Conservation (phyloP, 2,888 invertebrate species). For the Nudaria mundana region DNA sequence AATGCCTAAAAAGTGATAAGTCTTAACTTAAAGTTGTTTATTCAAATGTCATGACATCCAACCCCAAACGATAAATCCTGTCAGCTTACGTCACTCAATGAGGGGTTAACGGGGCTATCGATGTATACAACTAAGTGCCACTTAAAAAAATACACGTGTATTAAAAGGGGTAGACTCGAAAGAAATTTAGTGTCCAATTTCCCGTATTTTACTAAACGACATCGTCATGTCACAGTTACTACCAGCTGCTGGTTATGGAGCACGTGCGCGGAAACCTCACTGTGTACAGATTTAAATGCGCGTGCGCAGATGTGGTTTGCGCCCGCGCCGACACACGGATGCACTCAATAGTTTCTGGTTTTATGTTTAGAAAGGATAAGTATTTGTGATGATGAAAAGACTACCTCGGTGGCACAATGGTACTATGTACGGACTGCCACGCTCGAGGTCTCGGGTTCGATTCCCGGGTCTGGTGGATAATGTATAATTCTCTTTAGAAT, state of each 20-base stretch:
- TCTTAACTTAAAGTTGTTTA: not conserved
- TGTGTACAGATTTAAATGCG: conserved; percentile 7
- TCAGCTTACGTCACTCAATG: conserved; percentile 3
- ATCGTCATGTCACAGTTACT: not conserved
- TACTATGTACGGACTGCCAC: too few relatives aligned
- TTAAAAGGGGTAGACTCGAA: conserved; percentile 3
- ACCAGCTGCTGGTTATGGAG: conserved; percentile 6
- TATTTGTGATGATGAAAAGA: not conserved
- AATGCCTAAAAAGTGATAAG: not conserved
- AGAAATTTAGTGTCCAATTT: conserved; percentile 11
- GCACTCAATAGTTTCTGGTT: conserved; percentile 9
- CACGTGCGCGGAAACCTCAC: conserved; percentile 12
- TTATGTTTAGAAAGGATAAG: conserved; percentile 5
- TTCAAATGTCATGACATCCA: not conserved
- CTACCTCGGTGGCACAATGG: too few relatives aligned
- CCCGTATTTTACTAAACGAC: conserved; percentile 3
- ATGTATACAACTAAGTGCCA: conserved; percentile 9
- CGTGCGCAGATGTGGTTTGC: conserved; percentile 11
- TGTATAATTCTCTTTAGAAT: too few relatives aligned
- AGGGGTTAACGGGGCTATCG: conserved; percentile 10
- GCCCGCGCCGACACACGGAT: conserved; percentile 6
- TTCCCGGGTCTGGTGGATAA: too few relatives aligned
- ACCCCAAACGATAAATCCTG: conserved; percentile 4
- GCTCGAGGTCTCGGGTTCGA: too few relatives aligned
- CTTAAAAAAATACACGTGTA: conserved; percentile 2